Base-by-base conservation (phyloP, 2,797 vertebrate genomes). In the Pterois miles region DNA sequence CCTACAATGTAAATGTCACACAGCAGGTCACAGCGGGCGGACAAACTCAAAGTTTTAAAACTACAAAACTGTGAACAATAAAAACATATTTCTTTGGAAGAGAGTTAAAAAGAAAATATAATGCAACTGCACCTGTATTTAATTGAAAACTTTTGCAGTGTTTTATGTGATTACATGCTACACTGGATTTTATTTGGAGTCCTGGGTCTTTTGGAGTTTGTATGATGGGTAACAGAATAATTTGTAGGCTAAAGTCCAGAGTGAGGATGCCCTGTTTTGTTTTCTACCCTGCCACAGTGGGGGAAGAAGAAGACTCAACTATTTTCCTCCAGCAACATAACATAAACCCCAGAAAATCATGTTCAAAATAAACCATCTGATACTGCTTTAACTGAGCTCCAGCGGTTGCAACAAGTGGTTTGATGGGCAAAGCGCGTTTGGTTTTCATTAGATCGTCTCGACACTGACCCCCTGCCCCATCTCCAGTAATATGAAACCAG, bases 401-500 rank as follows among this genome's bases (percentile, higher is more conserved):
- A 1, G 50, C 8, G 79, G 79, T n/a, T 72, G 80, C 77, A 77
- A 66, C 83, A 52, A 59, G 73, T 62, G 66, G 63, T 69, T 82
- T 74, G 86, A 88, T 76, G 86, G 84, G 87, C 85, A 65, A 80
- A 43, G 74, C 62, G 36, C 82, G 87, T 92, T 91, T 92, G 92
- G 85, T 93, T 91, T 87, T 89, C 90, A 93, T 93, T 90, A 92
- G 76, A 74, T 78, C 25, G 91, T 93, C 91, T 93, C 91, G 89
- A 86, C 92, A 62, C 88, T 92, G 93, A 94, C 91, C 93, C 85
- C 76, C 78, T 92, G 92, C 88, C 92, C 93, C 76, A 78, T 80
- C 85, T 65, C n/a, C 89, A 91, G 95, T 93, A 95, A 95, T 80
- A 93, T 90, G 93, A 95, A 89, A 93, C 93, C 93, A 85, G 78